Base-by-base conservation (phyloP, 2,888 invertebrate genomes). In the Pseudoips prasinana region DNA sequence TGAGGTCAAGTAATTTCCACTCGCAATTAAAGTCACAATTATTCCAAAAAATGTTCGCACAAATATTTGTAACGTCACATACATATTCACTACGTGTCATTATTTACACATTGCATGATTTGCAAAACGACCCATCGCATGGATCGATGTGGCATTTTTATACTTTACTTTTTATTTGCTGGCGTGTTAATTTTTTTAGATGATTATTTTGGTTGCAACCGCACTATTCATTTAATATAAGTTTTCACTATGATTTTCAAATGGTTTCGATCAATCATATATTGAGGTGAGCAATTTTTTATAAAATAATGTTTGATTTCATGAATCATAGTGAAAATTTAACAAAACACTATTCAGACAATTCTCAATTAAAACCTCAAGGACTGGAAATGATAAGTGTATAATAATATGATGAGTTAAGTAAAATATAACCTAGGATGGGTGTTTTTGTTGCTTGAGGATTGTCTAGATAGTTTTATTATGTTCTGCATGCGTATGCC, bases 401-500 rank as follows among this genome's bases (percentile, higher is more conserved):
- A n/a, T n/a, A n/a, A n/a, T n/a, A n/a, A n/a, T n/a, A n/a, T n/a
- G n/a, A n/a, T n/a, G n/a, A n/a, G n/a, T n/a, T n/a, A n/a, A n/a
- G n/a, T n/a, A n/a, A n/a, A n/a, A n/a, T n/a, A n/a, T n/a, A n/a
- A n/a, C n/a, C n/a, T n/a, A n/a, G n/a, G n/a, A n/a, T n/a, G n/a
- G n/a, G n/a, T n/a, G n/a, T n/a, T n/a, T n/a, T n/a, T n/a, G n/a
- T n/a, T n/a, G n/a, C n/a, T n/a, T n/a, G n/a, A n/a, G n/a, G n/a
- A n/a, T n/a, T 71, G 68, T 68, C 68, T 66, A 64, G 52, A 51
- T 55, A 22, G 45, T 57, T 56, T 53, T 54, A 58, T 65, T 53
- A 62, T 60, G 58, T 72, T 75, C 68, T 79, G 86, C 85, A 85
- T 87, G 86, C 71, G 64, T 67, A 59, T 72, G 84, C 75, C 73